Evolutionary conservation across 2,113 vertebrate species (phyloP).

Genomic region (Emberiza fucata): DNA sequence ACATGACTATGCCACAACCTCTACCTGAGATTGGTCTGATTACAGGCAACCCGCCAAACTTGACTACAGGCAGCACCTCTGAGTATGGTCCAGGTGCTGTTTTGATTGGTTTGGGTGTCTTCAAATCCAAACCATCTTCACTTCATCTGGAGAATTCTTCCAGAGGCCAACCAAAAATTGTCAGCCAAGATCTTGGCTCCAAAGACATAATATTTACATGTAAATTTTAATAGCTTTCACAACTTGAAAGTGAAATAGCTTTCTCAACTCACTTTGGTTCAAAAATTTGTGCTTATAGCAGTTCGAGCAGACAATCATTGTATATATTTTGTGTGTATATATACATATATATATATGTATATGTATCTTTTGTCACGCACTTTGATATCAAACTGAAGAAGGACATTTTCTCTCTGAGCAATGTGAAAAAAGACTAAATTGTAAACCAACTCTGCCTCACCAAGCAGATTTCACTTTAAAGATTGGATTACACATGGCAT

Average conservation of each 20-base stretch:
- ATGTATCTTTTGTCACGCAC: neutral
- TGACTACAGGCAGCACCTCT: neutral
- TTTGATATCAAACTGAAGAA: neutral
- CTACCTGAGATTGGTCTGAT: neutral
- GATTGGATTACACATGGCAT: neutral
- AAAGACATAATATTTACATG: neutral
- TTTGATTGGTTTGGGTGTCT: neutral
- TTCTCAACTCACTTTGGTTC: neutral
- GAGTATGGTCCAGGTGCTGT: neutral
- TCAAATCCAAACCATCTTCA: neutral
- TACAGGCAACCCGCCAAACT: neutral
- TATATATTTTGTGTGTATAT: neutral
- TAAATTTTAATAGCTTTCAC: neutral
- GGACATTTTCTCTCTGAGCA: neutral
- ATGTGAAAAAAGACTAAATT: neutral
- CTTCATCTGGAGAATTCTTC: neutral
- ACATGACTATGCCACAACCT: neutral
- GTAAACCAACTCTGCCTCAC: fast-evolving
- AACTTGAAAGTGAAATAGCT: neutral
- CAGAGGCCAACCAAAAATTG: neutral
- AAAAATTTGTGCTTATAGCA: neutral
- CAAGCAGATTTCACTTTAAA: neutral
- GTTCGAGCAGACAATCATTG: neutral
- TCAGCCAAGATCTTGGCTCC: neutral
- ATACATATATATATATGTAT: neutral